Base-by-base conservation (phyloP, 2,888 invertebrate genomes). In the Cerastoderma edule region DNA sequence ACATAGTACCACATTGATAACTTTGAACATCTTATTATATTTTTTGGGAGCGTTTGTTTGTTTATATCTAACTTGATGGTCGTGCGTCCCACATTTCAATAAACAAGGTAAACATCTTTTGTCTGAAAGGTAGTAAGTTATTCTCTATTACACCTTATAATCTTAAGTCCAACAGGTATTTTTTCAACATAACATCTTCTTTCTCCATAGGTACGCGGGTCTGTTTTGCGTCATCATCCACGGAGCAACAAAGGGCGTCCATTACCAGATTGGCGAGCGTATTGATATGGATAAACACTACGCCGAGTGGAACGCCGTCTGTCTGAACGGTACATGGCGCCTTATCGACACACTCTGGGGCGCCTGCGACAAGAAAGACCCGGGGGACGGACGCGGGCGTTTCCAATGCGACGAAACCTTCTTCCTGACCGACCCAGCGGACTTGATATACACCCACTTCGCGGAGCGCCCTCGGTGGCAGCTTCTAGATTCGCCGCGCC, bases 341-440 rank as follows among this genome's bases (percentile, higher is more conserved):
- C 72, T 83, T 19, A 57, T 84, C 6, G 79, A 84, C 67, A 60
- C 78, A 0, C 76, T 81, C 10, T 84, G 84, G 84, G 89, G 87
- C 5, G 81, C 87, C 48, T 85, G 86, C 69, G 85, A 86, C 53
- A 81, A 77, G 54, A 84, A 84, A 48, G 85, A 84, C 24, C 83
- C 74, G 0, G 84, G 81, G 1, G 81, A 78, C 56, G 81, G 81
- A 16, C 33, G 74, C 24, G 81, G 81, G 4, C 46, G 81, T 19
- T 89, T 88, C 72, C 75, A 72, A 46, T 80, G 85, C 53, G 91
- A 91, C 78, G 90, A 91, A 70, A 85, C 87, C 67, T 91, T 86
- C 72, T 91, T 91, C 80, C 83, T 91, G 28, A 80, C 90, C 0
- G 90, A 91, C 67, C 90, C 91, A 0, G 85, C 88, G 33, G 83